These are phyloP conservation scores for Branchellion lobata DNA, from an alignment of 2,888 invertebrate species.

Conservation along the genomic window DNA sequence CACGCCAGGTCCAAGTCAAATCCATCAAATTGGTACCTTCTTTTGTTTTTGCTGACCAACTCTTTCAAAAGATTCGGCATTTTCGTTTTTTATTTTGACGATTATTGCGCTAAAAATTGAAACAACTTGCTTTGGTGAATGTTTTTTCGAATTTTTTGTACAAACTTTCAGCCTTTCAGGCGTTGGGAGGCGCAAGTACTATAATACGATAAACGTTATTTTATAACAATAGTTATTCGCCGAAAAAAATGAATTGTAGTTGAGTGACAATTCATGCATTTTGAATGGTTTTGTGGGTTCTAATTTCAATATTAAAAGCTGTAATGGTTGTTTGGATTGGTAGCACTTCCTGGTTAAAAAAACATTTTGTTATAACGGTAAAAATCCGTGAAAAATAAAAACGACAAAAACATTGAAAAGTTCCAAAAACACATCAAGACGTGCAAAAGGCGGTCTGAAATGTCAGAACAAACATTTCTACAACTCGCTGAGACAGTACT, in stretches of 20 bases:
- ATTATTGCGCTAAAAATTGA: not conserved
- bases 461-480: constrained; percentile 9
- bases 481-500: not conserved
- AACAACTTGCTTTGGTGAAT: not conserved
- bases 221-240: too few relatives aligned
- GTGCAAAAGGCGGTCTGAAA: constrained; percentile 19
- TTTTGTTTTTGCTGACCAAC: constrained; percentile 88
- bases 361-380: not conserved
- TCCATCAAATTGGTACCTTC: constrained; percentile 87
- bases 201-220: too few relatives aligned
- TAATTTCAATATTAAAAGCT: not conserved
- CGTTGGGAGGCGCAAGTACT: too few relatives aligned
- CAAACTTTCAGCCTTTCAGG: too few relatives aligned
- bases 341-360: constrained; percentile 15
- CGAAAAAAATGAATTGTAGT: not conserved
- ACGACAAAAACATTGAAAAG: not conserved
- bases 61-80: constrained; percentile 51
- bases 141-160: too few relatives aligned
- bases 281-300: not conserved
- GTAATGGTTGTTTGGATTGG: not conserved
- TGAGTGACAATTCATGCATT: not conserved
- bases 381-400: not conserved
- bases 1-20: constrained; percentile 97
- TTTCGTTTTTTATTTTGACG: constrained; percentile 18
- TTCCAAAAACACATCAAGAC: not conserved